Conservation (phyloP, 2,888 invertebrate genomes). For the Thymelicus acteon region DNA sequence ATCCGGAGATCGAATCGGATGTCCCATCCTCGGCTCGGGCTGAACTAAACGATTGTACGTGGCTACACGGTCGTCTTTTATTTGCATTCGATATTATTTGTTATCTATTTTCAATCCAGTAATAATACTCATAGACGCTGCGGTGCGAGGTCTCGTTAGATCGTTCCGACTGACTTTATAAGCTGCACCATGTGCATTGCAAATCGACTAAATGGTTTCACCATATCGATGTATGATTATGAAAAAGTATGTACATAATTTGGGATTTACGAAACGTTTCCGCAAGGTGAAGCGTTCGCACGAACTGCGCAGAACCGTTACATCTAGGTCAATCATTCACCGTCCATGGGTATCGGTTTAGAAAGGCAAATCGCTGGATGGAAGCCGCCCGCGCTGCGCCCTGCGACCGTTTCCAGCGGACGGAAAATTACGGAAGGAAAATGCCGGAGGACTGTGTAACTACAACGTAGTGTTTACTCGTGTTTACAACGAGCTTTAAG, state of each 20-base stretch:
- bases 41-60: too few relatives aligned
- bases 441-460: background rate
- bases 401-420: background rate
- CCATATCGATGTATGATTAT: background rate
- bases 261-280: background rate
- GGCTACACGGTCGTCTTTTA: too few relatives aligned
- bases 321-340: background rate
- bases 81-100: too few relatives aligned
- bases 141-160: background rate
- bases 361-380: background rate
- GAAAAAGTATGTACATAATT: constrained; percentile 3
- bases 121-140: too few relatives aligned
- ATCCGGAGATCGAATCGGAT: too few relatives aligned
- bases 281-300: background rate
- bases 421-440: background rate
- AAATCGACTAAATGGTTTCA: background rate
- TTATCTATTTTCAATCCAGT: too few relatives aligned
- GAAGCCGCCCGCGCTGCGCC: background rate
- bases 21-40: too few relatives aligned
- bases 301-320: background rate
- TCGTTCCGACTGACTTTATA: background rate
- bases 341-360: background rate
- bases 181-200: background rate
- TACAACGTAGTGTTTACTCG: background rate
- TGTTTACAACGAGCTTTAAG: background rate